phyloP scores from a whole-genome alignment of 2,797 vertebrate species.

The Platyrinchus mystaceus region DNA sequence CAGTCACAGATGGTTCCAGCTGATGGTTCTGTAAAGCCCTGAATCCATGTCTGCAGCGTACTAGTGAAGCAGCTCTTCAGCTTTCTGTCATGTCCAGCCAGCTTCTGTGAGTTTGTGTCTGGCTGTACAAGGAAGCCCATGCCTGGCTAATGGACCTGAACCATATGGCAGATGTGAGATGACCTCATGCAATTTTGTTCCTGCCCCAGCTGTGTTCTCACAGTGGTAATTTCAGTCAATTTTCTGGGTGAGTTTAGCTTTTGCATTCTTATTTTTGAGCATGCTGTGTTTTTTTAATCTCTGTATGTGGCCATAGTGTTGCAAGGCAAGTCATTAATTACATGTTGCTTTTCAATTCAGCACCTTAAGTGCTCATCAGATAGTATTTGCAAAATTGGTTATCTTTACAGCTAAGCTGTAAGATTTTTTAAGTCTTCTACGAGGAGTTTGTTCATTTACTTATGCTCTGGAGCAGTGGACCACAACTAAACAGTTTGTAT shows the following conservation, averaged over 20 bases:
- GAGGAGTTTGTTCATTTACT: background rate
- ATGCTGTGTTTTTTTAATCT: background rate
- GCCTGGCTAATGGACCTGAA: background rate
- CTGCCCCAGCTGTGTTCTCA: background rate
- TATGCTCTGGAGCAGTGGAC: background rate
- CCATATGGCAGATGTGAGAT: background rate
- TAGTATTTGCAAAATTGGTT: background rate
- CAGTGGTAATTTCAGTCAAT: background rate
- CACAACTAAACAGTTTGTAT: background rate
- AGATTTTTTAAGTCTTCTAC: background rate
- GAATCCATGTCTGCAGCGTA: background rate
- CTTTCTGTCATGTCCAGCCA: background rate
- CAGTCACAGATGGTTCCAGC: background rate
- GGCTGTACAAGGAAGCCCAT: background rate
- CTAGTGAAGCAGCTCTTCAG: background rate
- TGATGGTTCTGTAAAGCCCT: background rate
- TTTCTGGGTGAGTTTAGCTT: background rate
- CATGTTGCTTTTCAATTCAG: background rate
- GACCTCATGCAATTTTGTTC: background rate
- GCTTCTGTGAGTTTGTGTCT: background rate
- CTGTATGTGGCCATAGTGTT: background rate
- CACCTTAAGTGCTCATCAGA: background rate
- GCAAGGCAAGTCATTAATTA: background rate
- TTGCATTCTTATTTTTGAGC: background rate
- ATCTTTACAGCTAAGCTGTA: background rate